Percentiles rank a stretch among this genome's conserved stretches.
Evolutionary conservation across 53 echinoderm and acorn worm species (phyloP).

Genomic region (Actinopyga echinites): DNA sequence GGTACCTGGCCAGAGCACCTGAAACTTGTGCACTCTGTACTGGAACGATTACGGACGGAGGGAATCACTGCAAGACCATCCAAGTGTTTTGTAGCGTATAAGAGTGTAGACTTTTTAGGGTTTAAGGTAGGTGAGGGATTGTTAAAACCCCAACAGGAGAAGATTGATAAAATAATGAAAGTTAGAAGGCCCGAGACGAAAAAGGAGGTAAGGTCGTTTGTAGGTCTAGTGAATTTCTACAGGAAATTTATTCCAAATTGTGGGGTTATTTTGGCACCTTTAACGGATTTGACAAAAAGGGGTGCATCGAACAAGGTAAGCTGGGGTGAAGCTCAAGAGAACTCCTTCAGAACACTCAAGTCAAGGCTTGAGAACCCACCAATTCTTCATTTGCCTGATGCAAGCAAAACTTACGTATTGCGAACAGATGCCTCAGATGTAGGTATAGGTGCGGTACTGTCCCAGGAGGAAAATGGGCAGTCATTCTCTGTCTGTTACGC

Average conservation of each 20-base stretch:
- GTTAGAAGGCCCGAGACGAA: not conserved
- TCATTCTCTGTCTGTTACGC: too few relatives aligned
- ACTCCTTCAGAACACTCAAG: slow-evolving; percentile 20
- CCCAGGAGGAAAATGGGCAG: too few relatives aligned
- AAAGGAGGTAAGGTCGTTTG: too few relatives aligned
- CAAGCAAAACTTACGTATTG: slow-evolving; percentile 19
- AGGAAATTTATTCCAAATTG: slow-evolving; percentile 58
- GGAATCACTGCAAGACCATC: too few relatives aligned
- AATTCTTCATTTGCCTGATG: slow-evolving; percentile 24
- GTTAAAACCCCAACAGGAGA: slow-evolving; percentile 32
- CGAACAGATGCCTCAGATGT: slow-evolving; percentile 35
- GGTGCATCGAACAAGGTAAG: slow-evolving; percentile 32
- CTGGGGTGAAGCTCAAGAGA: slow-evolving; percentile 29
- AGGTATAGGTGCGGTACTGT: too few relatives aligned
- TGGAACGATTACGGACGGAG: too few relatives aligned
- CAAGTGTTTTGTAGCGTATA: slow-evolving; percentile 52
- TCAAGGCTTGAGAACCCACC: slow-evolving; percentile 1
- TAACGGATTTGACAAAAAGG: slow-evolving; percentile 55
- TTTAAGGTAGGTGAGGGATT: slow-evolving; percentile 48
- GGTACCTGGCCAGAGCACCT: too few relatives aligned
- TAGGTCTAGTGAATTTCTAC: slow-evolving; percentile 37
- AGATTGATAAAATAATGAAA: not conserved
- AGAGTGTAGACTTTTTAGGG: slow-evolving; percentile 54
- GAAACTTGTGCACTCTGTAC: too few relatives aligned
- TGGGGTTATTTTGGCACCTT: slow-evolving; percentile 43